These are phyloP conservation scores for Pardalotus punctatus DNA, from an alignment of 2,113 vertebrate genomes.

Conservation along the genomic window DNA sequence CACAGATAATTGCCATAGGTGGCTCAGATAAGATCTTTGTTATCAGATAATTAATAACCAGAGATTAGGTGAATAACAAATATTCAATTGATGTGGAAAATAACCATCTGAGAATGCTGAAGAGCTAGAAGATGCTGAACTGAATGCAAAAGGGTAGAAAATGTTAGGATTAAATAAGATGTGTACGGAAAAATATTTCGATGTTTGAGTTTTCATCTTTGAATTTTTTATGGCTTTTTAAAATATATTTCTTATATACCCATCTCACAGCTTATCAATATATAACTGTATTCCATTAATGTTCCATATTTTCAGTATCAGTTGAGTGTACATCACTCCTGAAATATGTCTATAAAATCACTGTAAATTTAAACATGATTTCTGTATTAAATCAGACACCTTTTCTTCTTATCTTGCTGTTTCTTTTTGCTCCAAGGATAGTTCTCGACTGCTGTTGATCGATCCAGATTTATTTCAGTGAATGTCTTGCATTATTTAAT, in stretches of 20 bases:
- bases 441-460: neutral
- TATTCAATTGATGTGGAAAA: neutral
- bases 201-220: neutral
- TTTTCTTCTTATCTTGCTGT: neutral
- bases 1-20: neutral
- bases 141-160: neutral
- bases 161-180: neutral
- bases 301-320: neutral
- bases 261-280: neutral
- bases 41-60: neutral
- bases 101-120: neutral
- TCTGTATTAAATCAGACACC: neutral
- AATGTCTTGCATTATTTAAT: neutral
- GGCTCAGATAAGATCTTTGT: neutral
- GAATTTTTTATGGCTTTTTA: neutral
- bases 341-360: neutral
- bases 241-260: neutral
- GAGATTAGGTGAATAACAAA: neutral
- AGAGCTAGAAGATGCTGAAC: neutral
- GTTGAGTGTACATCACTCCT: neutral
- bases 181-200: neutral
- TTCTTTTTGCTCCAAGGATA: neutral
- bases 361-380: neutral
- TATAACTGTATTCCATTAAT: neutral
- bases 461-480: neutral